A percentile compares a stretch with the other conserved stretches of the same genome.
These are phyloP conservation scores for Micoletzkya japonica DNA, from an alignment of 2,888 invertebrate species.

Conservation along the genomic window DNA sequence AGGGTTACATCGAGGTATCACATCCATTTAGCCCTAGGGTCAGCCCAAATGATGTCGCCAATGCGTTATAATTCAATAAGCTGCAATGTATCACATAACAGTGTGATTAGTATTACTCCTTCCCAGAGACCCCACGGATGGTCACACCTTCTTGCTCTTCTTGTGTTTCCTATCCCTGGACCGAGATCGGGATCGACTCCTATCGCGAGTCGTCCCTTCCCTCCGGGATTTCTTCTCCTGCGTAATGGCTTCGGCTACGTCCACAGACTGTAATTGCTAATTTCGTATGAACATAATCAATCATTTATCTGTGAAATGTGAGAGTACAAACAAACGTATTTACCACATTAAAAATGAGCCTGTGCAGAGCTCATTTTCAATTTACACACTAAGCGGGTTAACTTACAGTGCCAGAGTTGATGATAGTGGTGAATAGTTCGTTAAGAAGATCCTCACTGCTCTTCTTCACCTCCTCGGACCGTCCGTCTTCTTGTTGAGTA, in stretches of 20 bases:
- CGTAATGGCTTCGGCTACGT: slow-evolving; percentile 28
- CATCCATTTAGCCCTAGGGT: too few relatives aligned
- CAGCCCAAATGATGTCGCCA: too few relatives aligned
- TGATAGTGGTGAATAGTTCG: slow-evolving; percentile 10
- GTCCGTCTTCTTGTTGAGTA: too few relatives aligned
- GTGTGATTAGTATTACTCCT: too few relatives aligned
- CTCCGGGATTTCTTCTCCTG: slow-evolving; percentile 1
- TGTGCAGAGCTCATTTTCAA: not conserved
- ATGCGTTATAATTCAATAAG: too few relatives aligned
- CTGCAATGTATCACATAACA: too few relatives aligned
- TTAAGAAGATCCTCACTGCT: slow-evolving; percentile 18
- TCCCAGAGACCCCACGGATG: too few relatives aligned
- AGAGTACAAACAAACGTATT: too few relatives aligned
- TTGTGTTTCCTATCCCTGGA: slow-evolving; percentile 20
- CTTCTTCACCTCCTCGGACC: slow-evolving; percentile 20
- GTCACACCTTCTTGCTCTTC: slow-evolving; percentile 24
- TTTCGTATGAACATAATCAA: not conserved
- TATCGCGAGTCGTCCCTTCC: slow-evolving; percentile 20
- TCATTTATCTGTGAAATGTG: too few relatives aligned
- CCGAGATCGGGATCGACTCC: slow-evolving; percentile 23
- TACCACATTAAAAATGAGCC: too few relatives aligned
- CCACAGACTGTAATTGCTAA: slow-evolving; percentile 5
- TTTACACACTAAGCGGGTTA: not conserved
- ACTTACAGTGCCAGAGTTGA: slow-evolving; percentile 13
- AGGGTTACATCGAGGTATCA: too few relatives aligned